Conservation (phyloP, 1,140 invertebrate genomes). For the Euura lappo region DNA sequence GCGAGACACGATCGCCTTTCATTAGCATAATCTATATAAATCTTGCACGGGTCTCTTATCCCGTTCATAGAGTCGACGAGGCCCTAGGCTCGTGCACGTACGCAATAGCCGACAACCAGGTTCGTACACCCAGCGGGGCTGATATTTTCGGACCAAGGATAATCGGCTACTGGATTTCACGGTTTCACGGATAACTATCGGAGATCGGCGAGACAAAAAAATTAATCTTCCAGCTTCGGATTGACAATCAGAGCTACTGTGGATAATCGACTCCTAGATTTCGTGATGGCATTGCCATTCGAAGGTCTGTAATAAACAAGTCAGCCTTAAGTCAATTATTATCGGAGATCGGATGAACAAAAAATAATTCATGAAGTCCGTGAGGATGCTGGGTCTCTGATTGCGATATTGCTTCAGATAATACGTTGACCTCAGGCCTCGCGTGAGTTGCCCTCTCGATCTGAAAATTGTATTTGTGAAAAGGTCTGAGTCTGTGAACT, state of each 20-base stretch:
- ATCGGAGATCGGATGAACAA: not conserved
- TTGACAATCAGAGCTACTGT: too few relatives aligned
- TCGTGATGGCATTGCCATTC: not conserved
- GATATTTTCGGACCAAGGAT: not conserved
- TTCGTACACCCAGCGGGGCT: not conserved
- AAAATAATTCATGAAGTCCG: too few relatives aligned
- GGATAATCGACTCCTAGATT: too few relatives aligned
- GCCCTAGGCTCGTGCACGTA: not conserved
- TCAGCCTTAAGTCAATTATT: not conserved
- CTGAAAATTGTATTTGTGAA: too few relatives aligned
- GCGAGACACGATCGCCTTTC: constrained; percentile 44
- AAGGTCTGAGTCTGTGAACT: not conserved
- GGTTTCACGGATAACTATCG: too few relatives aligned
- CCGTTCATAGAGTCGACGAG: constrained; percentile 11
- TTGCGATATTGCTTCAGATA: too few relatives aligned
- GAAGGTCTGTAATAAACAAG: not conserved
- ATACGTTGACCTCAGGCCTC: too few relatives aligned
- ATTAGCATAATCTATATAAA: constrained; percentile 57
- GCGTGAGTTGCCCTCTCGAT: too few relatives aligned
- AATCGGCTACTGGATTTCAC: not conserved
- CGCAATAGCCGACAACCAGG: not conserved
- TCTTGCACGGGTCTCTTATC: constrained; percentile 45
- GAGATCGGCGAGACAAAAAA: too few relatives aligned
- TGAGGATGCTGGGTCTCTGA: too few relatives aligned
- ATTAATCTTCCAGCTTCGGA: too few relatives aligned